Evolutionary conservation across 2,888 invertebrate genomes (phyloP).

Genomic region (Ophion costatus): DNA sequence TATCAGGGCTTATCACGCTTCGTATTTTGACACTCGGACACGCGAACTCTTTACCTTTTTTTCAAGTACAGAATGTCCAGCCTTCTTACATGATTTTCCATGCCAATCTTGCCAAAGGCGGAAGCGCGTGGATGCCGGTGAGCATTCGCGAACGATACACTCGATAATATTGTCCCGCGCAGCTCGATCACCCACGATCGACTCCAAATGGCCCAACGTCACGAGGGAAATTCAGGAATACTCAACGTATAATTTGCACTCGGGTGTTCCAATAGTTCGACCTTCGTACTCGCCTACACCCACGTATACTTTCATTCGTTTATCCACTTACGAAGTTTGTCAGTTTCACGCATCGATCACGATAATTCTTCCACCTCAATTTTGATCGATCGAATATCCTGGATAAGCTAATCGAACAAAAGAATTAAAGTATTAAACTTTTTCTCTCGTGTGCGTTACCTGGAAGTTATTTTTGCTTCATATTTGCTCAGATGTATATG

Average conservation of each 20-base stretch:
- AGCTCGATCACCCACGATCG: conserved; percentile 12
- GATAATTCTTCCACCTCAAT: conserved; percentile 4
- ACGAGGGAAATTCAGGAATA: conserved; percentile 28
- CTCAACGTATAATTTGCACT: conserved; percentile 12
- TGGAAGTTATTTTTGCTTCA: not conserved
- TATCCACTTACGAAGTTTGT: not conserved
- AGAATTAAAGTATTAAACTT: not conserved
- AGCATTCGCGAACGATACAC: not conserved
- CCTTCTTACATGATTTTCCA: not conserved
- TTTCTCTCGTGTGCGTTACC: not conserved
- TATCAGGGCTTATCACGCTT: conserved; percentile 12
- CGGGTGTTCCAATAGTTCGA: conserved; percentile 4
- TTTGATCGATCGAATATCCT: not conserved
- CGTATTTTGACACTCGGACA: conserved; percentile 1
- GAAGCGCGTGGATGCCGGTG: not conserved
- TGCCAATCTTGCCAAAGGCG: not conserved
- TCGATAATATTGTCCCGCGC: conserved; percentile 9
- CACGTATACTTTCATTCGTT: not conserved
- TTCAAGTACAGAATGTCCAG: not conserved
- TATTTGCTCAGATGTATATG: not conserved
- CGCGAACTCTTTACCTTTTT: not conserved
- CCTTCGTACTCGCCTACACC: not conserved
- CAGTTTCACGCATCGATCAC: conserved; percentile 6
- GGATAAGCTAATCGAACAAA: not conserved
- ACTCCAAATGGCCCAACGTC: conserved; percentile 15